Base-by-base conservation (phyloP, 2,113 vertebrate genomes). In the Tragulus kanchil region DNA sequence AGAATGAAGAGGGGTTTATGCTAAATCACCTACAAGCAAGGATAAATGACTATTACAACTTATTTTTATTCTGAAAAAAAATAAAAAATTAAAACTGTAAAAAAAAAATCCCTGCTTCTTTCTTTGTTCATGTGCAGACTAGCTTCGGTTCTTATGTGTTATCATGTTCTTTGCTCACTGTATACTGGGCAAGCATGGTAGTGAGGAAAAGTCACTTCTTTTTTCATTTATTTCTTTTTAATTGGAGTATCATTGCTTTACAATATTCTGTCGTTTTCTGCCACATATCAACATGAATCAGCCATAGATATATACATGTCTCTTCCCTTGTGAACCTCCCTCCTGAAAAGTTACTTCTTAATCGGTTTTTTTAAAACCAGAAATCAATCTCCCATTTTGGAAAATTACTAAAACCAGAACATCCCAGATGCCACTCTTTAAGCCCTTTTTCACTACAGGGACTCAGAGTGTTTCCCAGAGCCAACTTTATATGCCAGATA, bases 41-140 rank as follows among this genome's bases (percentile, higher is more conserved):
- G 19, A 81, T 90, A 97, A 64, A 8, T 85, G 67, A 59, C 26
- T 71, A 16, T 42, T 50, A 73, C 48, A 85, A 31, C 65, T 7
- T 85, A 89, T 58, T 85, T 83, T 88, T 85, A 50, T 59, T 56
- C 54, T 50, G 52, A 86, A 71, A 81, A 90, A 83, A 73, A 25
- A 28, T 28, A 36, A 88, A 94, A 92, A 92, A 79, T 79, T 61
- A 79, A 73, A 54, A 28, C n/a, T 95, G 81, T 87, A 45, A 71
- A 64, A 56, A 79, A 86, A 85, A 61, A n/a, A n/a, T n/a, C n/a
- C n/a, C 54, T 54, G 28, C 1, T 78, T 65, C 59, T 93, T 61
- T 88, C 25, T 77, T 85, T 42, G 36, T 69, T 79, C 62, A 65
- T 48, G n/a, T 86, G 50, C n/a, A 78, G 50, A 77, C 82, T 28